Conservation (phyloP, 2,888 invertebrate species). For the Deilephila elpenor region DNA sequence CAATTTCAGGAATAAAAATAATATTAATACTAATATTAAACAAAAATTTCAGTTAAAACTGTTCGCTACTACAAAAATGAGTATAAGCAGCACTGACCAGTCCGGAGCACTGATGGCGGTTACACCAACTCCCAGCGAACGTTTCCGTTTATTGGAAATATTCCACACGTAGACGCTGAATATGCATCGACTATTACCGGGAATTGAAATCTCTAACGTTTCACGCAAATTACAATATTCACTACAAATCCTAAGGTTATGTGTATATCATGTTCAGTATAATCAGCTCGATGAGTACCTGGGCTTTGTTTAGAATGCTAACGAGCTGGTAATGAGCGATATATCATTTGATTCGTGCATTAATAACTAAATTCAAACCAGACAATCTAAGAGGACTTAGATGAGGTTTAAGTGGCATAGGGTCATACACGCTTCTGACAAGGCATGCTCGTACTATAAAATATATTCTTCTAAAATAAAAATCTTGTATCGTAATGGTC, state of each 20-base stretch:
- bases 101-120: constrained; percentile 15
- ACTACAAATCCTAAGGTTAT: not conserved
- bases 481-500: too few relatives aligned
- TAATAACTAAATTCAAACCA: too few relatives aligned
- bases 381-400: accelerated
- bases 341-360: too few relatives aligned
- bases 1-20: too few relatives aligned
- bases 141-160: constrained; percentile 35
- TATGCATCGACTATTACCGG: constrained; percentile 15
- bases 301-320: not conserved
- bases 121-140: constrained; percentile 4
- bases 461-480: too few relatives aligned
- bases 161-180: constrained; percentile 20
- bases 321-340: too few relatives aligned
- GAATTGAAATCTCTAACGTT: constrained; percentile 23
- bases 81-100: constrained; percentile 5
- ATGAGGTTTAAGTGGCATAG: too few relatives aligned
- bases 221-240: constrained; percentile 18
- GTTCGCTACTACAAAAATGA: not conserved
- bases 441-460: too few relatives aligned
- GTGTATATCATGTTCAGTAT: not conserved
- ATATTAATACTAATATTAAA: too few relatives aligned
- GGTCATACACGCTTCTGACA: too few relatives aligned
- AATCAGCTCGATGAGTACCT: not conserved
- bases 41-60: too few relatives aligned